These are phyloP conservation scores for Leptinotarsa juncta DNA, from an alignment of 2,888 invertebrate species.

Conservation along the genomic window DNA sequence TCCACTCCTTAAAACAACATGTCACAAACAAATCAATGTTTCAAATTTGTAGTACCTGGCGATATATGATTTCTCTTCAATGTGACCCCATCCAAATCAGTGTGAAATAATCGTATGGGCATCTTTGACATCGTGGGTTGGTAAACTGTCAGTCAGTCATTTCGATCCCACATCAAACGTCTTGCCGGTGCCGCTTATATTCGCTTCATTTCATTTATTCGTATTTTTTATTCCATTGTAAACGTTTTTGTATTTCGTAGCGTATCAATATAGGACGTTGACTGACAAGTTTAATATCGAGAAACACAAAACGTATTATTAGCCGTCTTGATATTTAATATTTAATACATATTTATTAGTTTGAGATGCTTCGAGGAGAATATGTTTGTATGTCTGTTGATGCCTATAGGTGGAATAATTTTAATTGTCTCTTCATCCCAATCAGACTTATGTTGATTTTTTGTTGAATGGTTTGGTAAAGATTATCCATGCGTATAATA, in stretches of 20 bases:
- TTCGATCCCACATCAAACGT: slow-evolving; percentile 58
- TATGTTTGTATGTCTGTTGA: slow-evolving; percentile 29
- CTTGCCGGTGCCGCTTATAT: slow-evolving; percentile 51
- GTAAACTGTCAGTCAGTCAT: slow-evolving; percentile 58
- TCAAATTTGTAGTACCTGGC: too few species aligned
- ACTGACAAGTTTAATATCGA: slow-evolving; percentile 59
- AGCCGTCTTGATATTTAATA: slow-evolving; percentile 58
- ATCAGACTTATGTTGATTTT: slow-evolving; percentile 19
- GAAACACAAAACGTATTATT: slow-evolving; percentile 59
- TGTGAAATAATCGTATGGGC: slow-evolving; percentile 47
- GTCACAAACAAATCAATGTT: too few species aligned
- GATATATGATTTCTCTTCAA: background rate
- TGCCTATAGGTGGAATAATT: slow-evolving; percentile 31
- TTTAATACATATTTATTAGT: slow-evolving; percentile 63
- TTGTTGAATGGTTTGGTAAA: background rate
- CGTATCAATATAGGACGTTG: slow-evolving; percentile 57
- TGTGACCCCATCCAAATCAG: slow-evolving; percentile 36
- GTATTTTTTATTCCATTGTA: slow-evolving; percentile 42
- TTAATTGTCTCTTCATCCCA: slow-evolving; percentile 39
- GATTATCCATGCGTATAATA: background rate
- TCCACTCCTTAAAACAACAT: too few species aligned
- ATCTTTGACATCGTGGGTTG: slow-evolving; percentile 58
- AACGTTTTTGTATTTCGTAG: slow-evolving; percentile 41
- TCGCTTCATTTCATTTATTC: slow-evolving; percentile 57
- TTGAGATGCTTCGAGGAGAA: slow-evolving; percentile 45